Percentiles rank a stretch among this genome's conserved stretches.
Conservation (phyloP, 2,113 vertebrate genomes). For the Daboia siamensis region DNA sequence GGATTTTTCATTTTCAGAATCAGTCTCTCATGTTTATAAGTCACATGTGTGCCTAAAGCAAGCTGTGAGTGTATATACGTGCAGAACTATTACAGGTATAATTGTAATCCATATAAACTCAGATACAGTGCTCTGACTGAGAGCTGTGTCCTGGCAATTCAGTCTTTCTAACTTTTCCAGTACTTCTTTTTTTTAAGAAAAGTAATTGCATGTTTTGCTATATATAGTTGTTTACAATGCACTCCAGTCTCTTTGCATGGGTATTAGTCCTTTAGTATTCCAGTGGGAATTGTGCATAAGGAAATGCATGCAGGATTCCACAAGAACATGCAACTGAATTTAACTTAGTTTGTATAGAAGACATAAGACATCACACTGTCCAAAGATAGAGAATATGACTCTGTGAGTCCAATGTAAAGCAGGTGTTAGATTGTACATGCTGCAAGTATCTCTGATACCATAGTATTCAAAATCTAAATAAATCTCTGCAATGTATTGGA, state of each 20-base stretch:
- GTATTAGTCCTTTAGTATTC: not conserved
- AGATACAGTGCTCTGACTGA: not conserved
- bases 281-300: not conserved
- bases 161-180: not conserved
- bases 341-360: not conserved
- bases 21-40: not conserved
- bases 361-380: not conserved
- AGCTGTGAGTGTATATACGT: not conserved
- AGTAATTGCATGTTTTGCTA: not conserved
- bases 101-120: not conserved
- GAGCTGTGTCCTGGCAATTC: not conserved
- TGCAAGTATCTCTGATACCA: not conserved
- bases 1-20: not conserved
- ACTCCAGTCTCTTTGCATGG: not conserved
- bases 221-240: not conserved
- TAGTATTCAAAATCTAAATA: not conserved
- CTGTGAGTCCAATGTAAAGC: not conserved
- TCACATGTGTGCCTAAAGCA: not conserved
- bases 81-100: not conserved
- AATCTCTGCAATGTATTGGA: accelerated
- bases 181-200: not conserved
- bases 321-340: not conserved
- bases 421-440: not conserved
- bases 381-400: not conserved
- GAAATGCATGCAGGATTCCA: not conserved